These are phyloP conservation scores for Gila robusta DNA, from an alignment of 2,797 vertebrate genomes.

Conservation along the genomic window DNA sequence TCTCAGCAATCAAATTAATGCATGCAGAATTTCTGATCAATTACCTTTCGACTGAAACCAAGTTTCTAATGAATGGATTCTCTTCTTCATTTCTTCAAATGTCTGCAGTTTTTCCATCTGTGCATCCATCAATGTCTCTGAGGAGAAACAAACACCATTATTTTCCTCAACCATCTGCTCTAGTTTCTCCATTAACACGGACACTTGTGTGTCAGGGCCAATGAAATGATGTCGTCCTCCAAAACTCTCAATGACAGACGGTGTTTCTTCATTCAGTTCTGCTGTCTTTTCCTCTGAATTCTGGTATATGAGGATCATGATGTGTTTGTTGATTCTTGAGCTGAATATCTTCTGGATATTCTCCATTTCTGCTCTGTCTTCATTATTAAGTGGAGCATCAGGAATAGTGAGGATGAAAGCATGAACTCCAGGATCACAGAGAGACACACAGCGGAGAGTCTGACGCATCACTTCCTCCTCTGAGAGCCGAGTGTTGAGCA, in stretches of 20 bases:
- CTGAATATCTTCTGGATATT: neutral
- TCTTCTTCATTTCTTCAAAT: neutral
- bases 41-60: constrained; percentile 20
- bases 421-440: constrained; percentile 5
- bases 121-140: neutral
- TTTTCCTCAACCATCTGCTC: neutral
- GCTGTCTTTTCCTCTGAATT: neutral
- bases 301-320: neutral
- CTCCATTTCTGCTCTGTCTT: neutral
- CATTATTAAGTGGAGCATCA: neutral
- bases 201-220: neutral
- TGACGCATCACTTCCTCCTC: neutral
- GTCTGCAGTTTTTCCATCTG: neutral
- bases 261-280: neutral
- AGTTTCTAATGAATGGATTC: neutral
- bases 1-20: no score
- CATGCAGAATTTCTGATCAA: neutral
- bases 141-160: neutral
- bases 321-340: neutral
- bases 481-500: neutral
- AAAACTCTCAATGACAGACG: neutral
- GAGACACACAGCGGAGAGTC: neutral
- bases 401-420: neutral
- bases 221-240: neutral
- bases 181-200: neutral